Conservation (phyloP, 2,113 vertebrate genomes). For the Rhadina sibilatrix region DNA sequence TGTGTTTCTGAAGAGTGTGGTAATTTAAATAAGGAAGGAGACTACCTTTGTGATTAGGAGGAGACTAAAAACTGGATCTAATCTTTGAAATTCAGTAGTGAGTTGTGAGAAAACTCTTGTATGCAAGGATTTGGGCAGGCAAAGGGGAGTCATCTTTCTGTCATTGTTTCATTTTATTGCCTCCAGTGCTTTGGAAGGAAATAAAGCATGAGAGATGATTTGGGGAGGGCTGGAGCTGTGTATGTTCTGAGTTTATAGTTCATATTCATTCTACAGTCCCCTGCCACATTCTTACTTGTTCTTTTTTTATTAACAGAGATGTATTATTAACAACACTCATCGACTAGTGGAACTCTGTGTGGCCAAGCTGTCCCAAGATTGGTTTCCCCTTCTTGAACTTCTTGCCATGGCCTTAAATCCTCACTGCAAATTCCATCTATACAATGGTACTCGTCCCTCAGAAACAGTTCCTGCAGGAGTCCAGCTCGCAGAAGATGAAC, state of each 20-base stretch:
- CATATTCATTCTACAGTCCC: neutral
- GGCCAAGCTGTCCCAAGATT: conserved; percentile 99
- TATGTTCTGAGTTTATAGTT: neutral
- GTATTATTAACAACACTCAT: conserved; percentile 99
- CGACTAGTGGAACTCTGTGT: conserved; percentile 97
- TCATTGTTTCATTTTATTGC: neutral
- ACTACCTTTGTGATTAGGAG: neutral
- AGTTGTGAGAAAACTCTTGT: neutral
- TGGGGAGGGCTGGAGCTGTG: neutral
- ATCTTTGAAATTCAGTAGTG: neutral
- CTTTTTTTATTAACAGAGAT: conserved; percentile 80
- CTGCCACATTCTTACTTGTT: neutral
- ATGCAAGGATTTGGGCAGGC: neutral
- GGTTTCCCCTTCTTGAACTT: conserved; percentile 99
- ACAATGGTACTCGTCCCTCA: conserved; percentile 98
- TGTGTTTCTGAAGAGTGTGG: neutral
- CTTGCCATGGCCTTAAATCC: conserved; percentile 99
- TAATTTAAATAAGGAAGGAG: neutral
- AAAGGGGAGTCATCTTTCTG: neutral
- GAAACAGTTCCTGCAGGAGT: conserved; percentile 95
- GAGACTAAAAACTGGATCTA: neutral
- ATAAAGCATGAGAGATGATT: neutral
- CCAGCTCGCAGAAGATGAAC: conserved; percentile 95
- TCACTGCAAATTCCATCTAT: conserved; percentile 99
- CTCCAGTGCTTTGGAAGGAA: neutral